A percentile compares a stretch with the other conserved stretches of the same genome.
phyloP scores from a whole-genome alignment of 2,113 vertebrate genomes.

The Lipophrys pholis region DNA sequence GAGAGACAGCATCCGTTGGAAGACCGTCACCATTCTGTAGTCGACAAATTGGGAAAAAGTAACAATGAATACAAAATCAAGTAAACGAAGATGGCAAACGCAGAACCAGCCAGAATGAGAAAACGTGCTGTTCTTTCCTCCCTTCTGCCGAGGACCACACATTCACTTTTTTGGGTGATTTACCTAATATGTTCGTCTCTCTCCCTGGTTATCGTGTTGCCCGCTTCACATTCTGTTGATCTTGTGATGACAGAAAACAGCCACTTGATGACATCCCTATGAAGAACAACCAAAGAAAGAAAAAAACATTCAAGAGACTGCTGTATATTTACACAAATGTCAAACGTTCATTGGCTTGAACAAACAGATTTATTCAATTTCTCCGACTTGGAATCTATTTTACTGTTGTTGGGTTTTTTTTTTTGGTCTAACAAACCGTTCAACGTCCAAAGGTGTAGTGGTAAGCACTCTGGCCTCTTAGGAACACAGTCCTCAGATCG shows the following conservation, averaged over 20 bases:
- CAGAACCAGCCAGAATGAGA: not conserved
- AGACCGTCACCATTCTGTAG: constrained; percentile 85
- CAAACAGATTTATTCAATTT: too few species aligned
- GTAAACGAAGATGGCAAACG: not conserved
- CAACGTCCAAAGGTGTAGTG: too few species aligned
- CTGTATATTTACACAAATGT: too few species aligned
- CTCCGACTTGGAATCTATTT: too few species aligned
- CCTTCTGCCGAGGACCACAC: not conserved
- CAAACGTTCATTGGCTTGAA: too few species aligned
- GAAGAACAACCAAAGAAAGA: constrained; percentile 7
- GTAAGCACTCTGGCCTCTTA: too few species aligned
- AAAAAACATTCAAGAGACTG: not conserved
- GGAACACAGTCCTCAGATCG: too few species aligned
- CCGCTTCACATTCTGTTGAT: constrained; percentile 54
- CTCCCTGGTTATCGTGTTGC: constrained; percentile 43
- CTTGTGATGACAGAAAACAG: constrained; percentile 84
- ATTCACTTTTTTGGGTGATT: not conserved
- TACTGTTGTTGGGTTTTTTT: too few species aligned
- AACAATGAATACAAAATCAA: not conserved
- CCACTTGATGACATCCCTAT: constrained; percentile 91
- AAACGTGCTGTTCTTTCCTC: not conserved
- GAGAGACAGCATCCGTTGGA: constrained; percentile 92
- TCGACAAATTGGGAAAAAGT: not conserved
- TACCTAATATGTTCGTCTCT: constrained; percentile 76
- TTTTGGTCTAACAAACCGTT: too few species aligned